Evolutionary conservation across 2,113 vertebrate genomes (phyloP).

Genomic region (Melanerpes aurifrons): DNA sequence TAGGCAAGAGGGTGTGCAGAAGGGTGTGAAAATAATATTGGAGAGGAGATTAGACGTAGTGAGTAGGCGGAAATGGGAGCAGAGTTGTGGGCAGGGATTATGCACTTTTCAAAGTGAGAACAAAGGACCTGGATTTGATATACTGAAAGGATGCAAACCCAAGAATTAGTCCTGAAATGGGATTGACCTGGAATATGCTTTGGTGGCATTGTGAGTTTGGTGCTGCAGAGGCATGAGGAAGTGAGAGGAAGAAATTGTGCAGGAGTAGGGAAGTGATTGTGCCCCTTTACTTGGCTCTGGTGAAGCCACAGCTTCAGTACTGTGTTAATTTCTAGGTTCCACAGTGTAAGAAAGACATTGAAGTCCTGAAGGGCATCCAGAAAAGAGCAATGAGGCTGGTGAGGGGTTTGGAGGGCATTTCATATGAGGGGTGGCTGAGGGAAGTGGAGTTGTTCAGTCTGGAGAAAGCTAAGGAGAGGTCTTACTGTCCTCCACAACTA

Average conservation of each 20-base stretch:
- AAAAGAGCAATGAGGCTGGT: no score
- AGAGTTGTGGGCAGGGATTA: slow-evolving; percentile 39
- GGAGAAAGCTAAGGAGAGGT: no score
- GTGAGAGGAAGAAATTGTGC: not conserved
- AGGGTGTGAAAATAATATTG: slow-evolving; percentile 21
- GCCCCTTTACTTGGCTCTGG: no score
- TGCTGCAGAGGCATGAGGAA: not conserved
- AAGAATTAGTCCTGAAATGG: not conserved
- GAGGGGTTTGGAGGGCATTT: no score
- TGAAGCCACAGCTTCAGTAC: no score
- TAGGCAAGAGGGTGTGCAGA: slow-evolving; percentile 39
- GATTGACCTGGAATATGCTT: not conserved
- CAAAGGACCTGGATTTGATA: not conserved
- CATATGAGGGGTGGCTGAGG: no score
- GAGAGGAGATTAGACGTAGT: slow-evolving; percentile 1
- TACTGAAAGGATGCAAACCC: not conserved
- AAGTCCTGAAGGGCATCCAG: no score
- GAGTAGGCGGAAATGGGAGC: slow-evolving; percentile 38
- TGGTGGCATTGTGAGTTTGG: not conserved
- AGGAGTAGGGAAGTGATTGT: no score
- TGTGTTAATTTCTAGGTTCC: no score
- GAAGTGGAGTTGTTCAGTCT: no score
- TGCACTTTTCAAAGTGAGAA: not conserved
- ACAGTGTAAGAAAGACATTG: no score
- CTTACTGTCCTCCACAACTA: no score